Conservation (phyloP, 2,797 vertebrate genomes). For the Parauchenoglanis punctatus region DNA sequence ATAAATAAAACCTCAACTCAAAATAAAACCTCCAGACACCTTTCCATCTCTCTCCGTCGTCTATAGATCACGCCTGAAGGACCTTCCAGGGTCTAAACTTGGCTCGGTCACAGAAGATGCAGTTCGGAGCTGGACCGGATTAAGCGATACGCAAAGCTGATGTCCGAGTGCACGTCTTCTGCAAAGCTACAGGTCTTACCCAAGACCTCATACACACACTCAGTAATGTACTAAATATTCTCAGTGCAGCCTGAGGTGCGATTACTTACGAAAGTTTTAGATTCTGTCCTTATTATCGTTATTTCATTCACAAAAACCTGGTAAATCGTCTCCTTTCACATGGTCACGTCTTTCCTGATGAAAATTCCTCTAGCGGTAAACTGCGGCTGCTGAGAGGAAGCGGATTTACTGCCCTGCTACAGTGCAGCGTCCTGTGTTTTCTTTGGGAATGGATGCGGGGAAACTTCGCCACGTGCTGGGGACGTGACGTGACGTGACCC, state of each 20-base stretch:
- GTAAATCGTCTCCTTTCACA: neutral
- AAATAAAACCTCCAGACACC: neutral
- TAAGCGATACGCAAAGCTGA: too few species aligned
- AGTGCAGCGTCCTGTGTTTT: constrained; percentile 39
- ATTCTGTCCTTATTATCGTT: neutral
- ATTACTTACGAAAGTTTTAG: neutral
- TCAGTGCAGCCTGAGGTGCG: neutral
- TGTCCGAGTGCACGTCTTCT: neutral
- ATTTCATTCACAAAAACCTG: neutral
- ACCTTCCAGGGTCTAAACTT: neutral
- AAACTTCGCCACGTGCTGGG: constrained; percentile 15
- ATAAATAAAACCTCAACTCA: too few species aligned
- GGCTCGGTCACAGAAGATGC: neutral
- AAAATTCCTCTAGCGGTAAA: constrained; percentile 9
- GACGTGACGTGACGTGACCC: neutral
- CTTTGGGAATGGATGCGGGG: constrained; percentile 26
- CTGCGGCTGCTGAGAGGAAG: constrained; percentile 19
- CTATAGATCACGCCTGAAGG: neutral
- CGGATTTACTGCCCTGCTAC: constrained; percentile 16
- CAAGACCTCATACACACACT: neutral
- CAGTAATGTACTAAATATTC: neutral
- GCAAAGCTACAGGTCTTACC: too few species aligned
- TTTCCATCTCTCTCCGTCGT: neutral
- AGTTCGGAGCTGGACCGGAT: neutral
- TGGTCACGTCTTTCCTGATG: neutral